Conservation (phyloP, 2,113 vertebrate species). For the Corythornis vintsioides region DNA sequence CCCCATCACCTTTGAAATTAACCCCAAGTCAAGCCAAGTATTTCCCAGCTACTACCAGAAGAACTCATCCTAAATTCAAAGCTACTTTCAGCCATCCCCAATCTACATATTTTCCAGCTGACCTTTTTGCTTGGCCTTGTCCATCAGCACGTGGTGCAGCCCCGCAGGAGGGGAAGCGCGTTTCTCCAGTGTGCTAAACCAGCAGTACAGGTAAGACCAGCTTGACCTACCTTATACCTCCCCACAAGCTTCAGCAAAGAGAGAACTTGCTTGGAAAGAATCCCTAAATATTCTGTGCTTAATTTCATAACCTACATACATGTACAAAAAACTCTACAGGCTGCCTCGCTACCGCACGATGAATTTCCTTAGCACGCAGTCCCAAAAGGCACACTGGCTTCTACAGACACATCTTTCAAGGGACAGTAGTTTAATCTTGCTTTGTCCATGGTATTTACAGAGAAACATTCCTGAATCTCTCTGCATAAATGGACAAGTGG, state of each 20-base stretch:
- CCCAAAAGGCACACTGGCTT: not conserved
- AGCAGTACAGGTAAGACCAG: accelerated
- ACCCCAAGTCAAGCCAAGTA: not conserved
- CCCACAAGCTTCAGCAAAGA: not conserved
- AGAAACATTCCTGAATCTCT: not conserved
- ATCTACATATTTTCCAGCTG: not conserved
- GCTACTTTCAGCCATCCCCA: not conserved
- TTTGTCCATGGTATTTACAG: not conserved
- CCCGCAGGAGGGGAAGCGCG: accelerated
- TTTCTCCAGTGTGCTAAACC: accelerated
- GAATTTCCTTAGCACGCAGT: not conserved
- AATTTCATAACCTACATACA: not conserved
- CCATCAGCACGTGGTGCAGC: accelerated
- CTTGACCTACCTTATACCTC: not conserved
- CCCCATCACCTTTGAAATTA: not conserved
- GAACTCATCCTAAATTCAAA: not conserved
- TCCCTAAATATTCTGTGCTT: not conserved
- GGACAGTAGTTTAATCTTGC: not conserved
- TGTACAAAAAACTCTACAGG: not conserved
- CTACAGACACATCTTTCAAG: not conserved
- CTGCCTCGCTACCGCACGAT: not conserved
- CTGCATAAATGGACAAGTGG: not conserved
- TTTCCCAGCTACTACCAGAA: not conserved
- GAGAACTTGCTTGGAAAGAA: not conserved
- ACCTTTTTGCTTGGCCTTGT: not conserved